Evolutionary conservation across 2,797 vertebrate species (phyloP).

Genomic region (Danio aesculapii): DNA sequence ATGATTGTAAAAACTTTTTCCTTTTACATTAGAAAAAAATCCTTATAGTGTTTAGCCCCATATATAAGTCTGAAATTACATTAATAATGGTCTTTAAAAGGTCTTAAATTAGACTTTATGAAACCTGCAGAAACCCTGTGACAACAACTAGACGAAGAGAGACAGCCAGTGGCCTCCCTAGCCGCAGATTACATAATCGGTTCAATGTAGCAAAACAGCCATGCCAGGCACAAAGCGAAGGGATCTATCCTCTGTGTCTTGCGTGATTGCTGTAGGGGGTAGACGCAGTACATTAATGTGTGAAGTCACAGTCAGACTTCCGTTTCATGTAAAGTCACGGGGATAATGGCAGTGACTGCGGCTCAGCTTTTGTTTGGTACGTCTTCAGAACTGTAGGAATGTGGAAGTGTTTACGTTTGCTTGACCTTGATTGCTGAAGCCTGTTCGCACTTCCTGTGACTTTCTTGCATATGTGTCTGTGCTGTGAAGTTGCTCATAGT

Average conservation of each 20-base stretch:
- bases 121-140: slow-evolving; percentile 42
- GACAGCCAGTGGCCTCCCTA: slow-evolving; percentile 73
- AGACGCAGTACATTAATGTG: slow-evolving; percentile 5
- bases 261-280: slow-evolving; percentile 21
- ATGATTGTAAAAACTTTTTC: too few relatives aligned
- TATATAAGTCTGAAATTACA: too few relatives aligned
- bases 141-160: slow-evolving; percentile 76
- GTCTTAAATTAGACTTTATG: too few relatives aligned
- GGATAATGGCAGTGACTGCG: neutral
- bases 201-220: slow-evolving; percentile 78
- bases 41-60: too few relatives aligned
- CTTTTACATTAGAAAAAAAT: too few relatives aligned
- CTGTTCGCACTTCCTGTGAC: too few relatives aligned
- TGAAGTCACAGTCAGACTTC: neutral
- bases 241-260: slow-evolving; percentile 40
- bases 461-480: too few relatives aligned
- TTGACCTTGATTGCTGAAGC: neutral
- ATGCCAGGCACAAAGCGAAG: slow-evolving; percentile 68
- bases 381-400: neutral
- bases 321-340: neutral
- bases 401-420: neutral
- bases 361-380: neutral
- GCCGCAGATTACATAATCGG: slow-evolving; percentile 76
- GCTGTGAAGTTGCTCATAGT: too few relatives aligned
- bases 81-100: too few relatives aligned